Evolutionary conservation across 1,140 invertebrate species (phyloP), one percentile per base, ranked within the genome.

Genomic region (Drosophila pallidifrons): DNA sequence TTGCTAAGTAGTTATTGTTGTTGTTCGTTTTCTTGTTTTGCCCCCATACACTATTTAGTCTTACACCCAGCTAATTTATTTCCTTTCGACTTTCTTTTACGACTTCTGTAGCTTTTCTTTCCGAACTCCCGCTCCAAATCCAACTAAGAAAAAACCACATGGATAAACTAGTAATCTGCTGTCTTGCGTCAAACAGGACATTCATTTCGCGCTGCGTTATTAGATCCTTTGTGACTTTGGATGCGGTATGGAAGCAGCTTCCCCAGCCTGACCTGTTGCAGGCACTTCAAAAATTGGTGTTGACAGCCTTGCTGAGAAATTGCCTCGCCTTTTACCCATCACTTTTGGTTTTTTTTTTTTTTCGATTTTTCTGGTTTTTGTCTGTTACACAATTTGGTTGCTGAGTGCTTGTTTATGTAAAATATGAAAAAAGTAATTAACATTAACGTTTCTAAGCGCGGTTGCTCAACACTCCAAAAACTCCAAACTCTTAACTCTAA

Each of bases 221-320:
- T 80, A 72, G 55, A 47, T 78, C 66, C 70, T 46, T 47, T 47
- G 43, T 46, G 41, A 52, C 28, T 67, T 28, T 63, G 46, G 3
- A 35, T 63, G 59, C 11, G 15, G 38, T n/a, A 52, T 52, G 43
- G 3, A 3, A 47, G 28, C 43, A 15, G 11, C 41, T 66, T 60
- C 69, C 52, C 13, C 45, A 16, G 47, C 59, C 41, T 46, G 66
- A 69, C 64, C 55, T 75, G 54, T 25, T 45, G 76, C 65, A 78
- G 70, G 3, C 81, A 89, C 86, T 89, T 87, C 51, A 89, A 77
- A 89, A 77, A 80, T 89, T 79, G 85, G 81, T 89, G 85, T 89
- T 89, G 85, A 89, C 85, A 89, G 75, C 61, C 55, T 52, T 35
- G 71, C 45, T 79, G 81, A 89, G 85, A 85, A 89, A 89, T 89